Percentiles rank a stretch among this genome's conserved stretches.
These are phyloP conservation scores for Pantherophis alleghaniensis DNA, from an alignment of 2,797 vertebrate species.

Conservation along the genomic window DNA sequence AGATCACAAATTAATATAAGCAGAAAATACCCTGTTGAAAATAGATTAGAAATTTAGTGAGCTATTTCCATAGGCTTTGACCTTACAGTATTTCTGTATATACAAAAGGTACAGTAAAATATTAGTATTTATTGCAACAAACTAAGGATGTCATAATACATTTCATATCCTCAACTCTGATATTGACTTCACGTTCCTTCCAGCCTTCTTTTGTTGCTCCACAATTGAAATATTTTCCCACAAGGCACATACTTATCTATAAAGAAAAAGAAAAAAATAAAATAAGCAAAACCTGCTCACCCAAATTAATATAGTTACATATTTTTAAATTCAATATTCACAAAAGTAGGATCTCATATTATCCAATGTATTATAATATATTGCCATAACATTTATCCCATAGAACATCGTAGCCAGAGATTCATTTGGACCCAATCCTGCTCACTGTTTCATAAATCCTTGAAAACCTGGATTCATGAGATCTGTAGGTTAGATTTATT, in stretches of 20 bases:
- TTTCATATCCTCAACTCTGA: constrained; percentile 59
- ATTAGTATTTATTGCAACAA: constrained; percentile 64
- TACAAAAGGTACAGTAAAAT: constrained; percentile 65
- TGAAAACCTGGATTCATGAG: background rate
- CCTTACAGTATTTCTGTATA: constrained; percentile 55
- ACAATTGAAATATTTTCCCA: constrained; percentile 65
- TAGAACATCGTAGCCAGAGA: background rate
- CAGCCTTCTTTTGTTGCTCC: constrained; percentile 64
- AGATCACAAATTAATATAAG: constrained; percentile 49
- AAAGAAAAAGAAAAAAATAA: constrained; percentile 57
- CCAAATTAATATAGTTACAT: background rate
- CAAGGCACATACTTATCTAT: constrained; percentile 77
- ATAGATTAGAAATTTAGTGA: constrained; percentile 46
- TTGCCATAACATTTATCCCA: background rate
- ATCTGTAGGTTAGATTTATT: background rate
- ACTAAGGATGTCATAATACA: constrained; percentile 61
- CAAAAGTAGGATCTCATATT: background rate
- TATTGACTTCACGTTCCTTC: constrained; percentile 70
- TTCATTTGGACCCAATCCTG: background rate
- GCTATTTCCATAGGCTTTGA: constrained; percentile 34
- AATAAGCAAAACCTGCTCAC: constrained; percentile 17
- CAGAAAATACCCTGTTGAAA: constrained; percentile 59
- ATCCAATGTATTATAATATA: background rate
- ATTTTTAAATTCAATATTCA: background rate
- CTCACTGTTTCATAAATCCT: background rate